Evolutionary conservation across 2,113 vertebrate genomes (phyloP).

Genomic region (Plectropomus leopardus): DNA sequence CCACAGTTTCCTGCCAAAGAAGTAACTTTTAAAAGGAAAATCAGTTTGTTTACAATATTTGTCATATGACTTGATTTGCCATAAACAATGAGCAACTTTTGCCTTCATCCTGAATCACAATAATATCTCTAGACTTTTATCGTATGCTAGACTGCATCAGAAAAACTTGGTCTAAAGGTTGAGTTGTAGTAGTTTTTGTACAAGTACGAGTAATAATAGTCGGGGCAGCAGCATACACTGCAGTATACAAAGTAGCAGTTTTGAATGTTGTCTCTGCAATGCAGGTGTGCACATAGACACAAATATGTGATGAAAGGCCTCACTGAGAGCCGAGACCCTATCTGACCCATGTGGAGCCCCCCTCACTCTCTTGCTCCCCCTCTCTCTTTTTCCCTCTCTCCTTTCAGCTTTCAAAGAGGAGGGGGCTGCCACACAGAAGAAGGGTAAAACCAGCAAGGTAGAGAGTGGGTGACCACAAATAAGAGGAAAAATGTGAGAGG

Average conservation of each 20-base stretch:
- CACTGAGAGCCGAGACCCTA: conserved; percentile 75
- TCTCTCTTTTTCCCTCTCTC: conserved; percentile 30
- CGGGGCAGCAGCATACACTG: conserved; percentile 21
- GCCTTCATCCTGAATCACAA: background rate
- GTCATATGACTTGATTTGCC: background rate
- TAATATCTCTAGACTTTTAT: background rate
- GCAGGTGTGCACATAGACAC: conserved; percentile 77
- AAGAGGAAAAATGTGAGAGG: conserved; percentile 3
- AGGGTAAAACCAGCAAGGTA: conserved; percentile 83
- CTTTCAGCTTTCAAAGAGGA: conserved; percentile 53
- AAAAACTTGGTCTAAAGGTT: background rate
- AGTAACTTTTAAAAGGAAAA: background rate
- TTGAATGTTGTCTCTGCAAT: conserved; percentile 49
- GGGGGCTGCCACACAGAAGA: conserved; percentile 81
- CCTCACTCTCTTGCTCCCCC: conserved; percentile 6
- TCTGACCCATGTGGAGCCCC: conserved; percentile 74
- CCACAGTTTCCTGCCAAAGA: background rate
- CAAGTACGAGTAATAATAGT: background rate
- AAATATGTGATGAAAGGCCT: conserved; percentile 78
- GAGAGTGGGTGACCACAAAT: conserved; percentile 8
- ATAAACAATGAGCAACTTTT: background rate
- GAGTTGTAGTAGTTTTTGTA: background rate
- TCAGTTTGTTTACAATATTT: background rate
- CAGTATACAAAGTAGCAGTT: conserved; percentile 26
- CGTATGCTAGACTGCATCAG: background rate